Conservation (phyloP, 2,888 invertebrate genomes). For the Polydrusus pterygomalis region DNA sequence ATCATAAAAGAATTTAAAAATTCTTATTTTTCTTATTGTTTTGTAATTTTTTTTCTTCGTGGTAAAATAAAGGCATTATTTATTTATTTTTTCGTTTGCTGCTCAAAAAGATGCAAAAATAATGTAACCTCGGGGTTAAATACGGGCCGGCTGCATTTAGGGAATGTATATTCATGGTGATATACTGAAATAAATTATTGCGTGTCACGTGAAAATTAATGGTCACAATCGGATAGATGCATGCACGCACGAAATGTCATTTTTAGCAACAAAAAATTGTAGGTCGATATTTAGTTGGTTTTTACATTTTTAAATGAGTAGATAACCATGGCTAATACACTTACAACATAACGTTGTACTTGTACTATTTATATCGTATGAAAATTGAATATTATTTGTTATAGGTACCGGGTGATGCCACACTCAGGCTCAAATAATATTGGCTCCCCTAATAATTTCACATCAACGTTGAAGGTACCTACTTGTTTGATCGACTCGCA, state of each 20-base stretch:
- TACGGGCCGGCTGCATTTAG: constrained; percentile 37
- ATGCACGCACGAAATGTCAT: constrained; percentile 53
- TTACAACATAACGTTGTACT: constrained; percentile 29
- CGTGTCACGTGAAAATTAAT: constrained; percentile 54
- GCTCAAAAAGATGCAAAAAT: too few species aligned
- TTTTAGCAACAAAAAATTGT: constrained; percentile 50
- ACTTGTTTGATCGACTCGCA: too few species aligned
- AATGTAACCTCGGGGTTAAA: background rate
- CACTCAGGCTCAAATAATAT: too few species aligned
- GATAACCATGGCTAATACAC: constrained; percentile 43
- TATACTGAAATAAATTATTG: constrained; percentile 51
- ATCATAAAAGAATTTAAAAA: too few species aligned
- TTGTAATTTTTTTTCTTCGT: too few species aligned
- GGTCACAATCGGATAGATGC: constrained; percentile 54
- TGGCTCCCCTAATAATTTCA: too few species aligned
- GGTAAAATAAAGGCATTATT: too few species aligned
- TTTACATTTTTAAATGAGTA: constrained; percentile 35
- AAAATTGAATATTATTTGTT: too few species aligned
- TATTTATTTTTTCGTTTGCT: too few species aligned
- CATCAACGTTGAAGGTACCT: too few species aligned
- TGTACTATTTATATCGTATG: background rate
- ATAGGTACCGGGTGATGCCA: too few species aligned
- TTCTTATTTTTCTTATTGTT: too few species aligned
- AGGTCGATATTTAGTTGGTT: constrained; percentile 46
- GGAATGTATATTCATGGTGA: constrained; percentile 39